A percentile compares a stretch with the other conserved stretches of the same genome.
These are phyloP conservation scores for Corynorhinus townsendii DNA, from an alignment of 2,113 vertebrate genomes.

Conservation along the genomic window DNA sequence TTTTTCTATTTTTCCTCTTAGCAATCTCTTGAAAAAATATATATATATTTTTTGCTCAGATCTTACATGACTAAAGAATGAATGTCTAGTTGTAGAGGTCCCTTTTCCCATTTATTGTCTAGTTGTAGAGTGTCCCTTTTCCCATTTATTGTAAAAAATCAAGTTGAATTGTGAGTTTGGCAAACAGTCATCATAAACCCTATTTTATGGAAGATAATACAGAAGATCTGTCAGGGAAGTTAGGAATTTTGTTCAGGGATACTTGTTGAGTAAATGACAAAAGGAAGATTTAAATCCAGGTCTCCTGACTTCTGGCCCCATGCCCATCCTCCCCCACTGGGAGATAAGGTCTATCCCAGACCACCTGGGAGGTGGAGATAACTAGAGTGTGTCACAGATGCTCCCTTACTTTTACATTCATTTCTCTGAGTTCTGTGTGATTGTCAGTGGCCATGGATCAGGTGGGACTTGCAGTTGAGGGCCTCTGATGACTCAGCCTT, in stretches of 20 bases:
- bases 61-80: not conserved
- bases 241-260: not conserved
- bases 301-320: not conserved
- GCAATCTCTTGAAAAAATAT: not conserved
- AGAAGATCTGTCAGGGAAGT: not conserved
- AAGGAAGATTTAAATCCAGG: not conserved
- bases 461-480: not conserved
- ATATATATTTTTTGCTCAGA: too few species aligned
- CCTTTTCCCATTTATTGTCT: not conserved
- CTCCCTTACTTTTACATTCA: not conserved
- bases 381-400: not conserved
- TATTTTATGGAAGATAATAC: not conserved
- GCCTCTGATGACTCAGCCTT: not conserved
- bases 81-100: not conserved
- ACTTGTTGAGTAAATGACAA: not conserved
- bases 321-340: not conserved
- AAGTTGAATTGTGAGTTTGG: not conserved
- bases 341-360: not conserved
- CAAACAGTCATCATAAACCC: not conserved
- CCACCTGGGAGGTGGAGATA: not conserved
- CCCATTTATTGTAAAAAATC: not conserved
- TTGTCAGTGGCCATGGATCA: not conserved
- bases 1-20: not conserved
- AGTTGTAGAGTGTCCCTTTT: not conserved
- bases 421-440: not conserved